phyloP scores from a whole-genome alignment of 2,113 vertebrate species.

The Ophthalmolycus amberensis region DNA sequence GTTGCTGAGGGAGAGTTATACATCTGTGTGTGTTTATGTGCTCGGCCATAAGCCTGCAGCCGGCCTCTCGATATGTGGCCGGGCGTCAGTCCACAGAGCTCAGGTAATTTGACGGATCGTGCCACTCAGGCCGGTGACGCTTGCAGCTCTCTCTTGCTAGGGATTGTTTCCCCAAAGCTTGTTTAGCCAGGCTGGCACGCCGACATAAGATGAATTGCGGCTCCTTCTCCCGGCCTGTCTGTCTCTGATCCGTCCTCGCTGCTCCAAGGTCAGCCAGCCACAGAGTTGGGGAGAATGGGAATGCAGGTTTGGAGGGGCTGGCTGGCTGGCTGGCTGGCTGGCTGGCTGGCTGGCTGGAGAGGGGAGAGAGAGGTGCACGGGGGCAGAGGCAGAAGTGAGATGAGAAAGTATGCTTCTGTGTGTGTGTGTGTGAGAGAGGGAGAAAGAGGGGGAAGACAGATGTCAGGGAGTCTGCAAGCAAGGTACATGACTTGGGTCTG shows the following conservation, averaged over 20 bases:
- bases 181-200: constrained; percentile 77
- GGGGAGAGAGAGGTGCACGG: not conserved
- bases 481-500: constrained; percentile 66
- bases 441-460: constrained; percentile 46
- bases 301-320: constrained; percentile 35
- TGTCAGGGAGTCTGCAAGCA: constrained; percentile 58
- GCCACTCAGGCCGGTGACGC: constrained; percentile 68
- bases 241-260: constrained; percentile 74
- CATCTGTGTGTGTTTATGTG: constrained; percentile 13
- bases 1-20: constrained; percentile 29
- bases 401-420: not conserved
- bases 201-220: constrained; percentile 77
- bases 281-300: constrained; percentile 59
- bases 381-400: constrained; percentile 54
- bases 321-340: constrained; percentile 29
- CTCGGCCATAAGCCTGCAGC: constrained; percentile 54
- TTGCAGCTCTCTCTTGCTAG: constrained; percentile 68
- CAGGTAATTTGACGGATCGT: constrained; percentile 80
- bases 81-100: constrained; percentile 75
- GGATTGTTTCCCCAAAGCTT: constrained; percentile 79
- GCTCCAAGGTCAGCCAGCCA: constrained; percentile 81
- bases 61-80: constrained; percentile 47
- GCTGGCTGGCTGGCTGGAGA: constrained; percentile 4
- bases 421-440: not conserved
- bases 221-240: constrained; percentile 69